phyloP scores from a whole-genome alignment of 1,140 invertebrate genomes.

The Heliconius congener region DNA sequence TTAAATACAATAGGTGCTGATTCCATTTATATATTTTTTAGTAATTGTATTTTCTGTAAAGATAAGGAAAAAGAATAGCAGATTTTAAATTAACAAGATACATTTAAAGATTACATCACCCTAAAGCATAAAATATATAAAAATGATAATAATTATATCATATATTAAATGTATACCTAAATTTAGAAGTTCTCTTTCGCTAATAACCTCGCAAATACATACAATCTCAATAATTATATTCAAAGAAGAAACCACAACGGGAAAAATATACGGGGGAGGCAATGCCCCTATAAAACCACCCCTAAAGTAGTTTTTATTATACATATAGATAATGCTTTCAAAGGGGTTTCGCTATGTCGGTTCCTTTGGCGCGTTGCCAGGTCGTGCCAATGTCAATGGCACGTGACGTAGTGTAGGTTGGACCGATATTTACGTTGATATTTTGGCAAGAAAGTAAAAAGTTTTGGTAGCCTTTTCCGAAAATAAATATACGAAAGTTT shows the following conservation, averaged over 20 bases:
- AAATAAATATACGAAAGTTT: neutral
- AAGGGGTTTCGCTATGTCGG: slow-evolving; percentile 23
- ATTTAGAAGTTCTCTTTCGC: neutral
- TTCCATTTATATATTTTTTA: too few species aligned
- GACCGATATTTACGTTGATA: slow-evolving; percentile 7
- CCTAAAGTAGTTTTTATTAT: slow-evolving; percentile 2
- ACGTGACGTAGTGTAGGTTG: slow-evolving; percentile 34
- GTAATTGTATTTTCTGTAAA: too few species aligned
- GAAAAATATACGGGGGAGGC: neutral
- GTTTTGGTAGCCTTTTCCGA: neutral
- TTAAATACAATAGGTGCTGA: too few species aligned
- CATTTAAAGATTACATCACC: too few species aligned
- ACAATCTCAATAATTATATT: neutral
- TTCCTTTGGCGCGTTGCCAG: slow-evolving; percentile 32
- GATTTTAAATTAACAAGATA: too few species aligned
- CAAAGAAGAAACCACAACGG: neutral
- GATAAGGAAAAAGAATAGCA: too few species aligned
- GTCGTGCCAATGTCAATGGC: slow-evolving; percentile 62
- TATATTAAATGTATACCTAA: too few species aligned
- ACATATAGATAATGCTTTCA: slow-evolving; percentile 3
- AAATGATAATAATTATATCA: too few species aligned
- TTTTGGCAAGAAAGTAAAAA: neutral
- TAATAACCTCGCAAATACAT: neutral
- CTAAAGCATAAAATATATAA: too few species aligned
- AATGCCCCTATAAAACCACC: slow-evolving; percentile 7